phyloP scores from a whole-genome alignment of 2,113 vertebrate genomes.

The Otocyon megalotis region DNA sequence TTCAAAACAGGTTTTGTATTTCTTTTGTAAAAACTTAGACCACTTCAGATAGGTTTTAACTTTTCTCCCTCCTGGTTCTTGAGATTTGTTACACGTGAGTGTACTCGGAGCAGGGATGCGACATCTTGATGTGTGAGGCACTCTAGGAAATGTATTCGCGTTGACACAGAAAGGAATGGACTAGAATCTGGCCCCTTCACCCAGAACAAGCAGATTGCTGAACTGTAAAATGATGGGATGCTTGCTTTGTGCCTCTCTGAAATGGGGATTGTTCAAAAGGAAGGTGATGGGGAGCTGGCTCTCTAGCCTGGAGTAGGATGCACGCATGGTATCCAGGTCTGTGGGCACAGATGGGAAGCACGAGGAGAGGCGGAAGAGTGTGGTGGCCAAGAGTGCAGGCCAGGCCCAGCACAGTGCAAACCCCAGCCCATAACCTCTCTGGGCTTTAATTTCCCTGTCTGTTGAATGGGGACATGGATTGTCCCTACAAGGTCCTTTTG shows the following conservation, averaged over 20 bases:
- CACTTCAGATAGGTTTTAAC: background rate
- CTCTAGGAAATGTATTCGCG: background rate
- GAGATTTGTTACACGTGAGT: too few species aligned
- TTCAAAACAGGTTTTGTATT: background rate
- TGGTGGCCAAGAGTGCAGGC: background rate
- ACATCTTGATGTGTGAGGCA: fast-evolving
- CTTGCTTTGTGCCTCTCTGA: background rate
- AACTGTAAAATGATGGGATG: background rate
- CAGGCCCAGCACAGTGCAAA: background rate
- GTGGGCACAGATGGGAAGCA: background rate
- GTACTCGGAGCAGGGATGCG: fast-evolving
- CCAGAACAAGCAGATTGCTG: fast-evolving
- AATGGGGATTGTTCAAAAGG: background rate
- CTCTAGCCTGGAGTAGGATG: background rate
- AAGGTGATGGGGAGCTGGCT: too few species aligned
- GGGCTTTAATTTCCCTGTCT: background rate
- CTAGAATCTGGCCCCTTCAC: background rate
- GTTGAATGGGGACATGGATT: background rate
- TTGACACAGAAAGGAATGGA: background rate
- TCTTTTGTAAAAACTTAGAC: background rate
- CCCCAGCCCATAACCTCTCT: background rate
- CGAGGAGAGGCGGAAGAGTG: background rate
- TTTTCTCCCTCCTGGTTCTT: background rate
- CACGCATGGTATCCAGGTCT: background rate
- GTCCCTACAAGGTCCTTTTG: background rate